Conservation (phyloP, 2,888 invertebrate genomes). For the Acanthosepion lycidas region DNA sequence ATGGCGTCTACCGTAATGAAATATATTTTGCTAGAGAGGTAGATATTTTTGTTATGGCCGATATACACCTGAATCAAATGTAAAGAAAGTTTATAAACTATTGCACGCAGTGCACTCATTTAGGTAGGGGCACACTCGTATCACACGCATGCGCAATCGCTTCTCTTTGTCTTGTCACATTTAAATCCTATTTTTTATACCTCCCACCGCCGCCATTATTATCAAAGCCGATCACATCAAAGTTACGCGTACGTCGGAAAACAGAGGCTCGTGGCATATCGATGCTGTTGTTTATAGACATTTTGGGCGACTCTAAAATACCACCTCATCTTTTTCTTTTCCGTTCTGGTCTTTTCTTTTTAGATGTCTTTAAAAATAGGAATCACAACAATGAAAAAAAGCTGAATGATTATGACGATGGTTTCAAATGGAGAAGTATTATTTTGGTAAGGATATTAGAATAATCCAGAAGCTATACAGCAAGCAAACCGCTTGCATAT, state of each 20-base stretch:
- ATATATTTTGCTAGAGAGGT: too few relatives aligned
- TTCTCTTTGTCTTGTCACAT: neutral
- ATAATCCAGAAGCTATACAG: too few relatives aligned
- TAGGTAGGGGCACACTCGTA: too few relatives aligned
- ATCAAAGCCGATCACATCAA: conserved; percentile 16
- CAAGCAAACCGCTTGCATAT: too few relatives aligned
- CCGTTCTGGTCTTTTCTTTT: neutral
- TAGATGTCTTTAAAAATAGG: too few relatives aligned
- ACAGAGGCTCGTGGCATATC: neutral
- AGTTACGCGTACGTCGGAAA: neutral
- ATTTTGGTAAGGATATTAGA: too few relatives aligned
- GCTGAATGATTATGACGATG: neutral
- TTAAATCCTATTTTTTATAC: neutral
- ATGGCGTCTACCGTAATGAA: too few relatives aligned
- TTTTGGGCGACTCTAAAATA: neutral
- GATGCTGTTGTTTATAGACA: neutral
- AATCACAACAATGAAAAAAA: neutral
- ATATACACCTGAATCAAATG: neutral
- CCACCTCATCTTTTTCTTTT: neutral
- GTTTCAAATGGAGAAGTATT: neutral
- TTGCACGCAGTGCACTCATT: too few relatives aligned
- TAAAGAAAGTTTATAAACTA: neutral
- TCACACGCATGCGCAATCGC: neutral
- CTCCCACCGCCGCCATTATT: neutral
- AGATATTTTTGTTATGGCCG: neutral